Evolutionary conservation across 2,888 invertebrate species (phyloP).

Genomic region (Zygaena filipendulae): DNA sequence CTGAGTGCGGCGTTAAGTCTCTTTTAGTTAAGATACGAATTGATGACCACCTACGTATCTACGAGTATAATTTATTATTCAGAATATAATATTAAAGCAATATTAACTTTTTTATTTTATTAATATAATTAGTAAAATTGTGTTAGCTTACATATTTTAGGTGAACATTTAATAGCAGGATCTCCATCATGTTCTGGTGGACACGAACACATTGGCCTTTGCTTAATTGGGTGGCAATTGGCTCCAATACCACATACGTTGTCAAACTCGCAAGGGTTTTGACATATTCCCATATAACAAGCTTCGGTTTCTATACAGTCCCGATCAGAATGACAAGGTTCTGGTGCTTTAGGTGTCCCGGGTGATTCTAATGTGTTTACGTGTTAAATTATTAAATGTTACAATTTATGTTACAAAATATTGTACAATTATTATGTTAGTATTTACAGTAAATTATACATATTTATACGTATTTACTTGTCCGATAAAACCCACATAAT

Average conservation of each 20-base stretch:
- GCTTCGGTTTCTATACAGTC: conserved; percentile 87
- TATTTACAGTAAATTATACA: conserved; percentile 22
- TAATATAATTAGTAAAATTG: no score
- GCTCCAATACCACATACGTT: conserved; percentile 80
- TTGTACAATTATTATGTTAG: conserved; percentile 18
- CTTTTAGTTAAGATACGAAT: no score
- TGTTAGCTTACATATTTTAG: conserved; percentile 81
- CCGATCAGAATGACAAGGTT: conserved; percentile 84
- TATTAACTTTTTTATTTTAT: no score
- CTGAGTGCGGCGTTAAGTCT: no score
- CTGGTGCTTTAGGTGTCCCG: conserved; percentile 76
- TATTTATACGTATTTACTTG: no score
- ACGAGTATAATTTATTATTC: no score
- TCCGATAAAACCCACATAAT: no score
- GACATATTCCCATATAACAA: conserved; percentile 84
- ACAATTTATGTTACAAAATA: no score
- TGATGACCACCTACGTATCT: no score
- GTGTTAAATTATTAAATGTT: conserved; percentile 53
- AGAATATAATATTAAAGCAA: no score
- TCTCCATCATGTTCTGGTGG: conserved; percentile 84
- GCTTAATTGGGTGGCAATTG: conserved; percentile 83
- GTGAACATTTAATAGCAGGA: conserved; percentile 83
- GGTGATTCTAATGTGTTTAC: conserved; percentile 74
- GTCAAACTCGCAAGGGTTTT: conserved; percentile 85
- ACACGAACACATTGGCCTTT: conserved; percentile 85